Evolutionary conservation across 2,888 invertebrate species (phyloP).

Genomic region (Fissipunctia ypsillon): DNA sequence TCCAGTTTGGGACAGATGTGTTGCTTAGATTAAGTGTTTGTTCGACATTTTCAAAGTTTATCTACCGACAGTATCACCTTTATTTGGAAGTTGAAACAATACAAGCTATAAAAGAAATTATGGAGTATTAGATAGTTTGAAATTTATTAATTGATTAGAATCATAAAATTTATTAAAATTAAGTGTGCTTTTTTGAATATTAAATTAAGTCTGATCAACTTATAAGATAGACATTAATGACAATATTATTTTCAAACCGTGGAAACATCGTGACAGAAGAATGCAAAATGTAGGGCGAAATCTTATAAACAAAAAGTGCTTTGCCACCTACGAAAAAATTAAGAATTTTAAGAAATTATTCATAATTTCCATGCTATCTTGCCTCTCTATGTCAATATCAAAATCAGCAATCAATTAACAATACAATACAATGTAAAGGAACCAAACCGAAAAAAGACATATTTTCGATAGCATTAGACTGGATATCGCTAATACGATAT

Average conservation of each 20-base stretch:
- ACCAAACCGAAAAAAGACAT: no score
- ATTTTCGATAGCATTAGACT: not conserved
- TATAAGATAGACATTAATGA: slow-evolving; percentile 25
- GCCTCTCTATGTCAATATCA: no score
- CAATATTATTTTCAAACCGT: slow-evolving; percentile 13
- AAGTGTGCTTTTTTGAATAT: slow-evolving; percentile 38
- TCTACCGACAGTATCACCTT: slow-evolving; percentile 47
- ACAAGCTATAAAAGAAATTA: slow-evolving; percentile 55
- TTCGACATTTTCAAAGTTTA: slow-evolving; percentile 48
- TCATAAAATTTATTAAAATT: slow-evolving; percentile 42
- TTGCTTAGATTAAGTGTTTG: slow-evolving; percentile 38
- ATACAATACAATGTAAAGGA: not conserved
- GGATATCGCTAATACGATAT: no score
- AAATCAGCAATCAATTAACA: not conserved
- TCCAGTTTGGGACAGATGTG: slow-evolving; percentile 50
- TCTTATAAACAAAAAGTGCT: not conserved
- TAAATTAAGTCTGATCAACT: slow-evolving; percentile 19
- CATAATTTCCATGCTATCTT: not conserved
- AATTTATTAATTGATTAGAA: slow-evolving; percentile 53
- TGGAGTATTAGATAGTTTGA: slow-evolving; percentile 20
- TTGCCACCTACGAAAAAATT: not conserved
- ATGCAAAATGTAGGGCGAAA: slow-evolving; percentile 12
- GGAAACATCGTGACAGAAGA: slow-evolving; percentile 4
- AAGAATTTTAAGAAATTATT: not conserved
- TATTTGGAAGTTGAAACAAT: slow-evolving; percentile 48